phyloP scores from a whole-genome alignment of 2,113 vertebrate species.

The Brevimyrus niger region DNA sequence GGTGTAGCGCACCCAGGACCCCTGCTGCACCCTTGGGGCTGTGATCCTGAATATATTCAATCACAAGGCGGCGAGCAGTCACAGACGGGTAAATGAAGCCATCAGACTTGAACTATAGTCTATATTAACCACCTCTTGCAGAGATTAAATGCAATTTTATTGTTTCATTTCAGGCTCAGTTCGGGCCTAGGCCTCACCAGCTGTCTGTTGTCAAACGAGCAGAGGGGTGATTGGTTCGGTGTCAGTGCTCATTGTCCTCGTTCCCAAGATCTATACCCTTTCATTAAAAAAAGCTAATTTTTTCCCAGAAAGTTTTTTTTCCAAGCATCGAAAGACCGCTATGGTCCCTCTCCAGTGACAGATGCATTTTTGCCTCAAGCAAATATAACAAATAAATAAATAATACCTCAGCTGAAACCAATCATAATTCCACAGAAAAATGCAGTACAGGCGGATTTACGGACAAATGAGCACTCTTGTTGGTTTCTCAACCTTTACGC shows the following conservation, averaged over 20 bases:
- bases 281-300: not conserved
- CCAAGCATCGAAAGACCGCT: not conserved
- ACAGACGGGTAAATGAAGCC: not conserved
- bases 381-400: not conserved
- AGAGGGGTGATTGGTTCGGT: not conserved
- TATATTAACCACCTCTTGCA: not conserved
- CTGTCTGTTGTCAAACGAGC: not conserved
- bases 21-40: not conserved
- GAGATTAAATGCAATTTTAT: not conserved
- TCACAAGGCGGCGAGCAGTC: not conserved
- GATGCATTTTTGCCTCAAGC: not conserved
- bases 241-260: not conserved
- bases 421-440: not conserved
- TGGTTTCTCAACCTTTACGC: constrained; percentile 4
- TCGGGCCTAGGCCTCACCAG: not conserved
- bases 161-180: not conserved
- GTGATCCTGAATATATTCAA: not conserved
- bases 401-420: not conserved
- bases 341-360: not conserved
- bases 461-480: not conserved
- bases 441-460: not conserved
- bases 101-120: not conserved
- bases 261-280: not conserved
- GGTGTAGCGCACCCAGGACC: not conserved
- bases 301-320: not conserved